Conservation (phyloP, 30 jellyfish, hydroid and myxozoan genomes). For the Clytia hemisphaerica region DNA sequence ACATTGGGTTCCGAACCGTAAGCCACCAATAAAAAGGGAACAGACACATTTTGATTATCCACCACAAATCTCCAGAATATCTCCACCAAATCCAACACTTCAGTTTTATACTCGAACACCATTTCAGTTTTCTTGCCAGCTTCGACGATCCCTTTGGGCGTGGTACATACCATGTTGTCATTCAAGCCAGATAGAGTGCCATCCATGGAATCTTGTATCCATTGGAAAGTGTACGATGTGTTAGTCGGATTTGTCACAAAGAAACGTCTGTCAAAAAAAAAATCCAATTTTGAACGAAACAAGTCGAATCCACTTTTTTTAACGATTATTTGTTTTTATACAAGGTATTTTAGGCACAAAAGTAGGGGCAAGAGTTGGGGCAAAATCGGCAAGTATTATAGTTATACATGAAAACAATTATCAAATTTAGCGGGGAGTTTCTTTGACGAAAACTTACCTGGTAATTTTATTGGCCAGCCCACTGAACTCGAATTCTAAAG, state of each 20-base stretch:
- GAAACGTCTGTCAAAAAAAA: slow-evolving; percentile 45
- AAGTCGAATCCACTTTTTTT: neutral
- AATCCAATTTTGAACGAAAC: neutral
- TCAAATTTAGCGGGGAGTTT: too few species aligned
- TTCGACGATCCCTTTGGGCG: slow-evolving; percentile 52
- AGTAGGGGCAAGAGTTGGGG: too few species aligned
- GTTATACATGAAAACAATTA: too few species aligned
- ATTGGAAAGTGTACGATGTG: slow-evolving; percentile 50
- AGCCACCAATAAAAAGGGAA: slow-evolving; percentile 78
- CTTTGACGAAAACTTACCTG: too few species aligned
- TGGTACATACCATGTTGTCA: slow-evolving; percentile 43
- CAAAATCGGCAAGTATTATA: too few species aligned
- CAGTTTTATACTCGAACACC: slow-evolving; percentile 61
- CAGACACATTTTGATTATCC: slow-evolving; percentile 64
- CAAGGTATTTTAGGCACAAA: too few species aligned
- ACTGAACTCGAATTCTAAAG: slow-evolving; percentile 65
- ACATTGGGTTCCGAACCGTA: slow-evolving; percentile 70
- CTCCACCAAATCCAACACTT: slow-evolving; percentile 56
- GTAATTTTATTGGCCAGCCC: slow-evolving; percentile 60
- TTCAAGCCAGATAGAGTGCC: neutral
- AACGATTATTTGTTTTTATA: too few species aligned
- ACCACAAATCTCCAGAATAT: slow-evolving; percentile 77
- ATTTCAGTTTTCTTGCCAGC: slow-evolving; percentile 77
- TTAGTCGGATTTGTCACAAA: slow-evolving; percentile 74
- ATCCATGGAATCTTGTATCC: slow-evolving; percentile 50